phyloP scores from a whole-genome alignment of 2,888 invertebrate species.

The Drosophila cracens region DNA sequence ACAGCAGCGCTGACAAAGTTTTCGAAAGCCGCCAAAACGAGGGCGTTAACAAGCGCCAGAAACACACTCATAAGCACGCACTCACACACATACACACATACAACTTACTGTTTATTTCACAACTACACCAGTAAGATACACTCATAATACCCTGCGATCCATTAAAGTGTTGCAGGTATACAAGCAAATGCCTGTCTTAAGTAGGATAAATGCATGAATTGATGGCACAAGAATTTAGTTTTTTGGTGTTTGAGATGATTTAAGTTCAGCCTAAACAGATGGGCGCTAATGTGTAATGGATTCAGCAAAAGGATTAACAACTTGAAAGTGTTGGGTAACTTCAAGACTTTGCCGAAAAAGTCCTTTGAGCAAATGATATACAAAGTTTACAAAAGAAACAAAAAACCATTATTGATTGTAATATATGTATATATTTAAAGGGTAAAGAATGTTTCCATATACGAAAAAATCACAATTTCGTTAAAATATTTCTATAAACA shows the following conservation, averaged over 20 bases:
- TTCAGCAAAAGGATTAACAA: not conserved
- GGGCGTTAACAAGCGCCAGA: slow-evolving; percentile 78
- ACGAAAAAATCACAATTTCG: not conserved
- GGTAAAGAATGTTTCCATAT: not conserved
- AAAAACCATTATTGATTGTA: not conserved
- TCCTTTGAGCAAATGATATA: not conserved
- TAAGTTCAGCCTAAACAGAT: not conserved
- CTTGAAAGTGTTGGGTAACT: not conserved
- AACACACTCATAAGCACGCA: slow-evolving; percentile 50
- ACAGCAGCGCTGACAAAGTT: slow-evolving; percentile 68
- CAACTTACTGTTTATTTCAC: slow-evolving; percentile 70
- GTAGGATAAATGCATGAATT: not conserved
- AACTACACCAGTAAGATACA: slow-evolving; percentile 58
- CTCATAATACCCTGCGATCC: slow-evolving; percentile 45
- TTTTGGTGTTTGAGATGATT: not conserved
- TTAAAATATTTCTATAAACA: not conserved
- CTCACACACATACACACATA: slow-evolving; percentile 37
- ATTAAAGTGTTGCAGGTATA: slow-evolving; percentile 13
- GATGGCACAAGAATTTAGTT: not conserved
- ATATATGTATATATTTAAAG: not conserved
- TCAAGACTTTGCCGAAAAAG: not conserved
- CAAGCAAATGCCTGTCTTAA: slow-evolving; percentile 7
- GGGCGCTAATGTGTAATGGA: not conserved
- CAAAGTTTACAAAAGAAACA: not conserved
- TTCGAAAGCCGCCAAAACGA: slow-evolving; percentile 74